Evolutionary conservation across 2,797 vertebrate genomes (phyloP), one percentile per base, ranked within the genome.

Genomic region (Forpus xanthops): DNA sequence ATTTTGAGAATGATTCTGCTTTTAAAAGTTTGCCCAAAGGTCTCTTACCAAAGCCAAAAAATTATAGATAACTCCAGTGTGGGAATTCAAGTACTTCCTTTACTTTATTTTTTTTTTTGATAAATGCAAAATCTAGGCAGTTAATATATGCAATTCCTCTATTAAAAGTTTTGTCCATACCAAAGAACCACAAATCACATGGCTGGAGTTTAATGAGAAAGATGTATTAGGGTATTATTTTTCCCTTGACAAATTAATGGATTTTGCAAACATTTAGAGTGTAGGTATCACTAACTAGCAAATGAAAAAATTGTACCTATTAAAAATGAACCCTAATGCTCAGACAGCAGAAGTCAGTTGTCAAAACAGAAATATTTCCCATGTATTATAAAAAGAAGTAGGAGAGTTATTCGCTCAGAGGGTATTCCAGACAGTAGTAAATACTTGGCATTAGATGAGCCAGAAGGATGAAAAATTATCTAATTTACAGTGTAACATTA

Each of bases 181-280:
- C 70, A 70, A 75, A 91, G 70, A 93, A 79, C 49, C 53, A 60
- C 93, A 90, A 74, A 44, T 85, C 20, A 14, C 28, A 31, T 90
- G 86, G 94, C 52, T 52, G 56, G 73, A 95, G 90, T 95, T 97
- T 97, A 96, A 95, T 72, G 79, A 94, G 87, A 49, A 85, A 89
- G 94, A 90, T 27, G 25, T 67, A 93, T 67, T 56, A 79, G 47
- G 87, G 68, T 37, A 75, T 96, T 90, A 86, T 94, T 94, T 96
- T 95, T 84, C 64, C 84, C 82, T 67, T 92, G 82, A 94, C 91
- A 96, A 95, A 94, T 95, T 92, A 96, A 77, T 56, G 84, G 87
- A 25, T 58, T 72, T 74, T 93, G 79, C 70, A 66, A 78, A 90
- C 82, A 78, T 90, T 87, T 67, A 23, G 73, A 87, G 65, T 47